Evolutionary conservation across 1,140 invertebrate genomes (phyloP).

Genomic region (Caligus rogercresseyi): DNA sequence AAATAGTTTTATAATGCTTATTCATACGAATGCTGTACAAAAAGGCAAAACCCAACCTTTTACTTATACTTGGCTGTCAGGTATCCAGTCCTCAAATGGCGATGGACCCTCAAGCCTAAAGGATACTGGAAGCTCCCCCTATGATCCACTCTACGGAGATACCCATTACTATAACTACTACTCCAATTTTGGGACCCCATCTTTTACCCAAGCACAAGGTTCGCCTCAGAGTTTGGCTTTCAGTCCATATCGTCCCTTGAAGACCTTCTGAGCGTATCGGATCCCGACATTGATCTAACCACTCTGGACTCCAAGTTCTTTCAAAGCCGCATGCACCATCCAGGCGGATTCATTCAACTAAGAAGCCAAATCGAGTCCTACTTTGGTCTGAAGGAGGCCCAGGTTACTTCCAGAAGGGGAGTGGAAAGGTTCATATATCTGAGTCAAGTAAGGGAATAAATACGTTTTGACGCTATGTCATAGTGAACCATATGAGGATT

Average conservation of each 20-base stretch:
- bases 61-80: too few relatives aligned
- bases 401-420: constrained; percentile 27
- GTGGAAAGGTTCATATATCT: constrained; percentile 30
- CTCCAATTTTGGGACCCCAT: constrained; percentile 56
- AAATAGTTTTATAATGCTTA: not conserved
- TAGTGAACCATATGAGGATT: constrained; percentile 21
- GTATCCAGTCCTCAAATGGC: constrained; percentile 88
- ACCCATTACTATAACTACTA: constrained; percentile 68
- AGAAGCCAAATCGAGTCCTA: constrained; percentile 37
- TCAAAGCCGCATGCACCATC: constrained; percentile 60
- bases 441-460: constrained; percentile 27
- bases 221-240: constrained; percentile 89
- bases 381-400: constrained; percentile 29
- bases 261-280: constrained; percentile 34
- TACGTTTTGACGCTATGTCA: not conserved
- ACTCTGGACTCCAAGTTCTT: constrained; percentile 40
- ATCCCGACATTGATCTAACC: constrained; percentile 36
- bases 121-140: constrained; percentile 55
- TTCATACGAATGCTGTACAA: not conserved
- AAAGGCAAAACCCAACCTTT: too few relatives aligned
- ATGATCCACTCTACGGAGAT: constrained; percentile 64
- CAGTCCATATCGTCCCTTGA: constrained; percentile 62
- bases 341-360: constrained; percentile 44
- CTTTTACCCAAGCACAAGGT: constrained; percentile 58
- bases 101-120: constrained; percentile 49